Base-by-base conservation (phyloP, 2,797 vertebrate genomes). In the Zenarchopterus dispar region DNA sequence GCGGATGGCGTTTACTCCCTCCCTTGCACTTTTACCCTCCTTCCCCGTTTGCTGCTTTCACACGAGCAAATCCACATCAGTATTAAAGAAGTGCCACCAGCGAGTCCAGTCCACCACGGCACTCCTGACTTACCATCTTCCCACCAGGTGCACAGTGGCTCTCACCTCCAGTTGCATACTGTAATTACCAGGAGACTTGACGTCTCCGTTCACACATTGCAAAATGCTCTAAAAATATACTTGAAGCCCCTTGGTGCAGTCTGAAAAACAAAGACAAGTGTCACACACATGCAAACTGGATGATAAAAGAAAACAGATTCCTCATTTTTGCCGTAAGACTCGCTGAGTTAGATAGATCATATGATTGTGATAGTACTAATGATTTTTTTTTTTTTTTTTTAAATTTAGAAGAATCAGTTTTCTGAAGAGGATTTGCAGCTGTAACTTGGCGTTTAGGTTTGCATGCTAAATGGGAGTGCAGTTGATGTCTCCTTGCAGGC, bases 11-110 rank as follows among this genome's bases (percentile, higher is more conserved):
- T 79, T 83, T 87, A 74, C 72, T 81, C 78, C 75, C 77, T 77
- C 80, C 66, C 77, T 78, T 89, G 93, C 92, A 93, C 92, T 93
- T 79, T 77, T 62, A 59, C 82, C 72, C 72, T 18, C 56, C 53
- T 50, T 33, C 33, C 51, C 42, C 24, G 23, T 73, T 71, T 62
- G 60, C 77, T 80, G 75, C 76, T 80, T 63, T 72, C 46, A 58
- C 60, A 8, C 54, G 56, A 80, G 67, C 67, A 66, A 80, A 84
- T 82, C 86, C 81, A 44, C 80, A 68, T 86, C 89, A 91, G 88
- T 89, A 87, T 89, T 91, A 87, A 48, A 67, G 21, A 68, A 57
- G 56, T 62, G 71, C 85, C 81, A 84, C 78, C 76, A 73, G 76
- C 43, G 46, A 66, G 71, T 55, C 57, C 78, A 39, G 63, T 55